A percentile compares a stretch with the other conserved stretches of the same genome.
Evolutionary conservation across 53 echinoderm and acorn worm species (phyloP).

Genomic region (Holothuria leucospilota): DNA sequence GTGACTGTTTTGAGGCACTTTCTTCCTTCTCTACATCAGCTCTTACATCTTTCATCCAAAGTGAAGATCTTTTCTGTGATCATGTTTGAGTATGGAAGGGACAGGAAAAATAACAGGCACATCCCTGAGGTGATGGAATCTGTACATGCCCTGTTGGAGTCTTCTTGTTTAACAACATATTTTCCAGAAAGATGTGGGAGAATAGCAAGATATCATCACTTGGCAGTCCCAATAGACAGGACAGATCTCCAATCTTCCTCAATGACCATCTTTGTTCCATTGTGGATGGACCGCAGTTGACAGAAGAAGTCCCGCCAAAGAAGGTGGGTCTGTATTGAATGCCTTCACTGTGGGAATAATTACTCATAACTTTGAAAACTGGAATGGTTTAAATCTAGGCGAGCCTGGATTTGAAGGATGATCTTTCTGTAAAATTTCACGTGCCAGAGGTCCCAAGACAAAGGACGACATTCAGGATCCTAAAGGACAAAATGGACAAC

Average conservation of each 20-base stretch:
- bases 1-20: conserved; percentile 34
- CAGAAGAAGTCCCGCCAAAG: conserved; percentile 23
- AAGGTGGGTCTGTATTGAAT: conserved; percentile 32
- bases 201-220: conserved; percentile 12
- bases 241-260: conserved; percentile 40
- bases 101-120: conserved; percentile 21
- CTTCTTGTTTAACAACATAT: conserved; percentile 8
- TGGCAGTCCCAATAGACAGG: conserved; percentile 22
- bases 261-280: conserved; percentile 20
- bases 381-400: conserved; percentile 11
- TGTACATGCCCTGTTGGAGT: conserved; percentile 21
- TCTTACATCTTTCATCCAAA: conserved; percentile 41
- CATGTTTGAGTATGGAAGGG: conserved; percentile 12
- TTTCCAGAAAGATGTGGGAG: conserved; percentile 25
- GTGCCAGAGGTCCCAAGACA: conserved; percentile 19
- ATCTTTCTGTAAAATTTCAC: conserved; percentile 18
- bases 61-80: conserved; percentile 13
- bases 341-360: conserved; percentile 10
- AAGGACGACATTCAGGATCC: conserved; percentile 18
- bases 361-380: conserved; percentile 6
- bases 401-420: conserved; percentile 29
- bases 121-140: conserved; percentile 13
- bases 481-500: conserved; percentile 4
- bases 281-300: conserved; percentile 25
- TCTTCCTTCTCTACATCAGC: conserved; percentile 17